These are phyloP conservation scores for Silurus lanzhouensis DNA, from an alignment of 2,797 vertebrate species.

Conservation along the genomic window DNA sequence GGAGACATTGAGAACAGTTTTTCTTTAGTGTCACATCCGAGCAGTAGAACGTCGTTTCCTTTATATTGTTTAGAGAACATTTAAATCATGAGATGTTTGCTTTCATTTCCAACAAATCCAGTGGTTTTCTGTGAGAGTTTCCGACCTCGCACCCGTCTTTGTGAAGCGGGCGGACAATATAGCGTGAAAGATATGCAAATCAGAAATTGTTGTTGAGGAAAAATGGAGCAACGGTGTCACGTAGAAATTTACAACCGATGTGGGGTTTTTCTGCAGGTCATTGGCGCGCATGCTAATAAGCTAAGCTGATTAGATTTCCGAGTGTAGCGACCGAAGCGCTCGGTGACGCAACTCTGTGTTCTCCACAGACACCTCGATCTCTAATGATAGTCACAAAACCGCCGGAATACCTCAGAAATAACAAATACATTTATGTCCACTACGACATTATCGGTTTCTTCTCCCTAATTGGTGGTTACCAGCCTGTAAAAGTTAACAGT, in stretches of 20 bases:
- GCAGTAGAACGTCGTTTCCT: not conserved
- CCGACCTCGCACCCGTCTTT: no score
- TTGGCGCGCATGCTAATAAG: not conserved
- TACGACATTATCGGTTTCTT: not conserved
- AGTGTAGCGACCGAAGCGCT: not conserved
- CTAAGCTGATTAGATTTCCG: constrained; percentile 4
- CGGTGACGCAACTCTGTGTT: not conserved
- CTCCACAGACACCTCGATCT: not conserved
- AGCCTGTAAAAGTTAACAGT: not conserved
- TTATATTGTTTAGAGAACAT: not conserved
- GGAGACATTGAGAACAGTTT: no score
- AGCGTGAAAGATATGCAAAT: not conserved
- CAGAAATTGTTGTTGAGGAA: no score
- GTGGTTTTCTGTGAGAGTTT: no score
- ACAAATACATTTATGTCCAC: not conserved
- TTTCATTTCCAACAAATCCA: not conserved
- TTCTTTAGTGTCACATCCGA: not conserved
- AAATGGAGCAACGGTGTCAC: no score
- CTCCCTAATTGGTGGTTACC: not conserved
- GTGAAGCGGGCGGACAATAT: not conserved
- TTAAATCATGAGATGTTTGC: not conserved
- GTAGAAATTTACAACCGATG: not conserved
- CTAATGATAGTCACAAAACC: no score
- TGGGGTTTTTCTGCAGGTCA: not conserved
- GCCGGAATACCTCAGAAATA: not conserved